These are phyloP conservation scores for Rhabdomys dilectus DNA, from an alignment of 2,113 vertebrate genomes.

Conservation along the genomic window DNA sequence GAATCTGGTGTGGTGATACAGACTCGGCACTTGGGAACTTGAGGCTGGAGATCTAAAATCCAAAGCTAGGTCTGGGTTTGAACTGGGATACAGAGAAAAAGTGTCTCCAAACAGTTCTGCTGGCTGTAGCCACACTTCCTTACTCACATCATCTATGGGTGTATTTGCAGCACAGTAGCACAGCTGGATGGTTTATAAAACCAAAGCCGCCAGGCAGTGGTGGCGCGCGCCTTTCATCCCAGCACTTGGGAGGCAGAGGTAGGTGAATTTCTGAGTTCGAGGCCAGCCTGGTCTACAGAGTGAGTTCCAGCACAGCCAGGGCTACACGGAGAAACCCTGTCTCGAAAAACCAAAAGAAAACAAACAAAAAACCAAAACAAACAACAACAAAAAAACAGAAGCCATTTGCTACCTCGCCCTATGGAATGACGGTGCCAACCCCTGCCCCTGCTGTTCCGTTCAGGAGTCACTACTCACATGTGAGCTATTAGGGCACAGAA, in stretches of 20 bases:
- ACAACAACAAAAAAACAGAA: too few relatives aligned
- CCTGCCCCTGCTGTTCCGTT: constrained; percentile 37
- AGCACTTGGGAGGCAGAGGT: too few relatives aligned
- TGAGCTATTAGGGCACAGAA: constrained; percentile 17
- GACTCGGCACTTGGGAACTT: not conserved
- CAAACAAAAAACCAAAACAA: too few relatives aligned
- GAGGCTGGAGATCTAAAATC: not conserved
- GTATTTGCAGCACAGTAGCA: constrained; percentile 38
- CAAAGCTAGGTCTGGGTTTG: not conserved
- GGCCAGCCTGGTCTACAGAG: too few relatives aligned
- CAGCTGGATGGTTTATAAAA: constrained; percentile 34
- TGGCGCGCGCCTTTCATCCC: too few relatives aligned
- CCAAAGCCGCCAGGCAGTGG: not conserved
- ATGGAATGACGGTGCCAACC: constrained; percentile 1
- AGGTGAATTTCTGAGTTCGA: too few relatives aligned
- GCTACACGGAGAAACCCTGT: too few relatives aligned
- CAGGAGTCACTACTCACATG: constrained; percentile 1
- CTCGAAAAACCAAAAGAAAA: too few relatives aligned
- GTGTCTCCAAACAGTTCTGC: not conserved
- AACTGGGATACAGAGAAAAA: not conserved
- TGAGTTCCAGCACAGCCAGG: too few relatives aligned
- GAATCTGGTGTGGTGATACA: not conserved
- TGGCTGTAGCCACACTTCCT: not conserved
- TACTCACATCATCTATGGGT: constrained; percentile 17
- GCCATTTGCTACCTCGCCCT: constrained; percentile 44